Evolutionary conservation across 2,113 vertebrate species (phyloP).

Genomic region (Arenaria interpres): DNA sequence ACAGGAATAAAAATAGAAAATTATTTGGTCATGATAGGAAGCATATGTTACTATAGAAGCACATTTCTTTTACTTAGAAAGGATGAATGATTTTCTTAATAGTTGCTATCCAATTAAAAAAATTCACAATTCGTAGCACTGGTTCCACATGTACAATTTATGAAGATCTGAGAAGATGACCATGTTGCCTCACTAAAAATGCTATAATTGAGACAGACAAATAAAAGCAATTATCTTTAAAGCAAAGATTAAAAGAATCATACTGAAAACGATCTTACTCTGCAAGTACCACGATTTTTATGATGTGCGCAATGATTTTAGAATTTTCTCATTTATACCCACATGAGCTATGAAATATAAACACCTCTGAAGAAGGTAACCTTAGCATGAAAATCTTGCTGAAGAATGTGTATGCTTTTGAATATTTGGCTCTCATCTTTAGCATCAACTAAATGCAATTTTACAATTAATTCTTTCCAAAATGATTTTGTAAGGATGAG

Average conservation of each 20-base stretch:
- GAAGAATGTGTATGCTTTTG: neutral
- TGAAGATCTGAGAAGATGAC: neutral
- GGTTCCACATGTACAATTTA: neutral
- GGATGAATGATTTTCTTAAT: constrained; percentile 3
- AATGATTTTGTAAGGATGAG: neutral
- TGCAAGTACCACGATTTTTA: neutral
- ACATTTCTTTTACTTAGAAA: neutral
- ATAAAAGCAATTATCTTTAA: constrained; percentile 27
- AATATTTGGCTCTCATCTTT: neutral
- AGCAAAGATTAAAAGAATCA: neutral
- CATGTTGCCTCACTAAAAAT: neutral
- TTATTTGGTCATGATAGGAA: constrained; percentile 14
- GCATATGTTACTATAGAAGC: constrained; percentile 19
- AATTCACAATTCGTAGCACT: neutral
- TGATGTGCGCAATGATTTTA: neutral
- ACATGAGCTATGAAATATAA: neutral
- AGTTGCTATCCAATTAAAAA: neutral
- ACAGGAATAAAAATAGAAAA: constrained; percentile 15
- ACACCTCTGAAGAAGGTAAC: neutral
- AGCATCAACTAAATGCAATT: neutral
- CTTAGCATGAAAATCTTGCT: neutral
- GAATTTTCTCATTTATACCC: neutral
- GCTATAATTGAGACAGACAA: constrained; percentile 8
- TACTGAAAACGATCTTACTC: neutral
- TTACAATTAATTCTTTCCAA: neutral